phyloP scores from a whole-genome alignment of 2,888 invertebrate genomes.

The Carterocephalus palaemon region DNA sequence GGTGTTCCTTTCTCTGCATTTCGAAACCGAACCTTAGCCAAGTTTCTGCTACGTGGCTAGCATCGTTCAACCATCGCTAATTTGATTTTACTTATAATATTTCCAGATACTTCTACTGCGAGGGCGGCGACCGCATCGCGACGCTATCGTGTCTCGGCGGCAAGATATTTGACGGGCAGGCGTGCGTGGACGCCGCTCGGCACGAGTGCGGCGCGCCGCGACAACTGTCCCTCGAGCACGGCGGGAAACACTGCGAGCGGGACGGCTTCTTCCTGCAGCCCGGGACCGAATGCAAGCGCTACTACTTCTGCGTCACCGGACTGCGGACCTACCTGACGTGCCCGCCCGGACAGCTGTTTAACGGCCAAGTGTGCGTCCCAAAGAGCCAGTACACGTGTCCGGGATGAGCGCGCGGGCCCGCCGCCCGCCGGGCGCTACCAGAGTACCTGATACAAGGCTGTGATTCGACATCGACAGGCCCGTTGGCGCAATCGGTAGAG shows the following conservation, averaged over 20 bases:
- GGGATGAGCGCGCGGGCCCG: constrained; percentile 45
- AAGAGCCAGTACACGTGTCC: constrained; percentile 68
- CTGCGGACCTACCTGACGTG: constrained; percentile 72
- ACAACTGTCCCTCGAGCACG: constrained; percentile 42
- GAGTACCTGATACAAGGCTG: constrained; percentile 64
- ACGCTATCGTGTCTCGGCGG: constrained; percentile 77
- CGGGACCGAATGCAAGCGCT: constrained; percentile 70
- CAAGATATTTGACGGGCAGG: constrained; percentile 79
- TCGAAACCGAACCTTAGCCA: too few relatives aligned
- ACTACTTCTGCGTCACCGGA: constrained; percentile 79
- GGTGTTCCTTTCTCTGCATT: too few relatives aligned
- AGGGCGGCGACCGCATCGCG: constrained; percentile 74
- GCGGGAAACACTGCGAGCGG: constrained; percentile 52
- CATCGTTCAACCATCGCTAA: too few relatives aligned
- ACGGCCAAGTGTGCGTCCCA: constrained; percentile 78
- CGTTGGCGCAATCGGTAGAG: too few relatives aligned
- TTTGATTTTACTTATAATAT: not conserved
- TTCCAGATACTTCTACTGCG: constrained; percentile 79
- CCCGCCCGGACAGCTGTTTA: constrained; percentile 68
- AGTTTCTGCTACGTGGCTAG: too few relatives aligned
- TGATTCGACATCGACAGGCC: too few relatives aligned
- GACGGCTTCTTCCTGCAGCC: constrained; percentile 79
- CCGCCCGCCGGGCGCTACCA: constrained; percentile 18
- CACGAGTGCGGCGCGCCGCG: constrained; percentile 63
- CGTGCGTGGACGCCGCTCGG: constrained; percentile 67